Percentiles rank a stretch among this genome's conserved stretches.
Evolutionary conservation across 1,140 invertebrate genomes (phyloP).

Genomic region (Nomia melanderi): DNA sequence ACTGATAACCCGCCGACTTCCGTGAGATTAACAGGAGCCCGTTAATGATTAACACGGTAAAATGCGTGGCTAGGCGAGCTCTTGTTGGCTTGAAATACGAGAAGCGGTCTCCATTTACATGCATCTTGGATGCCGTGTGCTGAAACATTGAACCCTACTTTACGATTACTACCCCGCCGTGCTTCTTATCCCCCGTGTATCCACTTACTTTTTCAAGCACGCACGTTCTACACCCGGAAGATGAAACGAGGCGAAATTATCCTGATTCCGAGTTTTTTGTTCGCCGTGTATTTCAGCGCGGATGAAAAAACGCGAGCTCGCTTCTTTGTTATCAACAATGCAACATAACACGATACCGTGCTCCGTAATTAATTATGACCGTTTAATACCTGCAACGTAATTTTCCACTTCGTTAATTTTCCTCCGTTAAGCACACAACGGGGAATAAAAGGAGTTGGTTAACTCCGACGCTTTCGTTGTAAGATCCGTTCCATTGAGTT

Average conservation of each 20-base stretch:
- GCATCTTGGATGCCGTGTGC: conserved; percentile 16
- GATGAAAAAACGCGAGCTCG: too few species aligned
- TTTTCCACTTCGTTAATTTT: too few species aligned
- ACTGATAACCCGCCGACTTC: not conserved
- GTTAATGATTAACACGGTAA: conserved; percentile 24
- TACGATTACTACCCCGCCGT: conserved; percentile 10
- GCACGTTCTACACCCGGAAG: not conserved
- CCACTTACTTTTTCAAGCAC: not conserved
- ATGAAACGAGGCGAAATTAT: not conserved
- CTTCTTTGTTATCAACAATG: too few species aligned
- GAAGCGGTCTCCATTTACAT: conserved; percentile 15
- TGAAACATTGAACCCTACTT: conserved; percentile 31
- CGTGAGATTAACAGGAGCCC: conserved; percentile 16
- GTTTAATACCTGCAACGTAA: too few species aligned
- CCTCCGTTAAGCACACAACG: too few species aligned
- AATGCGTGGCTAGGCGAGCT: not conserved
- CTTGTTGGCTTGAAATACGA: conserved; percentile 6
- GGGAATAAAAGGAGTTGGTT: too few species aligned
- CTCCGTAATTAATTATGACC: too few species aligned
- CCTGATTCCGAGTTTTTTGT: too few species aligned
- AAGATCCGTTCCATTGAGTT: too few species aligned
- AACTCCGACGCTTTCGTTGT: too few species aligned
- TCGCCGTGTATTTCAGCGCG: too few species aligned
- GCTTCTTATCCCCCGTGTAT: not conserved
- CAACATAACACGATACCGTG: too few species aligned